These are phyloP conservation scores for Austrolebias charrua DNA, from an alignment of 2,797 vertebrate species.

Conservation along the genomic window DNA sequence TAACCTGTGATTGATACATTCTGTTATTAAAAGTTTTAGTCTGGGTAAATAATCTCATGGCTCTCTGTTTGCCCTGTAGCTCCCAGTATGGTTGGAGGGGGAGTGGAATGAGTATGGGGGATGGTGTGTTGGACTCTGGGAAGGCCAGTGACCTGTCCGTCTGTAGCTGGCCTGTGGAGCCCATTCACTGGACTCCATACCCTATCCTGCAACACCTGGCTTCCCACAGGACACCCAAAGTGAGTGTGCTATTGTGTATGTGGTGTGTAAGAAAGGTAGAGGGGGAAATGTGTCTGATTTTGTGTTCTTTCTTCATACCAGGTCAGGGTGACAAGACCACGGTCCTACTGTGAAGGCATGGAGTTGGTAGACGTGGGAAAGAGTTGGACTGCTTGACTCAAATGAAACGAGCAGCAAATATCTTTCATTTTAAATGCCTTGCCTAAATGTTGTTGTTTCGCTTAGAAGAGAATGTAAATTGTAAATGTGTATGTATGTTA, in stretches of 20 bases:
- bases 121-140: slow-evolving; percentile 87
- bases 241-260: slow-evolving; percentile 45
- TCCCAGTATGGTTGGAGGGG: slow-evolving; percentile 83
- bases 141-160: slow-evolving; percentile 90
- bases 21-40: neutral
- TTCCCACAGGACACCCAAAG: slow-evolving; percentile 65
- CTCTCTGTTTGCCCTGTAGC: slow-evolving; percentile 58
- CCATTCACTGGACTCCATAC: slow-evolving; percentile 87
- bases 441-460: slow-evolving; percentile 21
- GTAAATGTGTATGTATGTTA: slow-evolving; percentile 26
- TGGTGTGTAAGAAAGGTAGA: slow-evolving; percentile 3
- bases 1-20: neutral
- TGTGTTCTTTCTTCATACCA: slow-evolving; percentile 47
- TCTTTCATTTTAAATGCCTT: slow-evolving; percentile 10
- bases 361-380: slow-evolving; percentile 86
- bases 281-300: neutral
- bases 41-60: slow-evolving; percentile 3
- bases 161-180: slow-evolving; percentile 89
- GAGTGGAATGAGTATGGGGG: slow-evolving; percentile 84
- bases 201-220: slow-evolving; percentile 84
- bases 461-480: slow-evolving; percentile 32
- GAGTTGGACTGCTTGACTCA: slow-evolving; percentile 86
- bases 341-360: slow-evolving; percentile 86
- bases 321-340: slow-evolving; percentile 79
- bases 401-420: slow-evolving; percentile 2